Evolutionary conservation across 2,888 invertebrate genomes (phyloP), one percentile per base, ranked within the genome.

Genomic region (Caenorhabditis imperialis): DNA sequence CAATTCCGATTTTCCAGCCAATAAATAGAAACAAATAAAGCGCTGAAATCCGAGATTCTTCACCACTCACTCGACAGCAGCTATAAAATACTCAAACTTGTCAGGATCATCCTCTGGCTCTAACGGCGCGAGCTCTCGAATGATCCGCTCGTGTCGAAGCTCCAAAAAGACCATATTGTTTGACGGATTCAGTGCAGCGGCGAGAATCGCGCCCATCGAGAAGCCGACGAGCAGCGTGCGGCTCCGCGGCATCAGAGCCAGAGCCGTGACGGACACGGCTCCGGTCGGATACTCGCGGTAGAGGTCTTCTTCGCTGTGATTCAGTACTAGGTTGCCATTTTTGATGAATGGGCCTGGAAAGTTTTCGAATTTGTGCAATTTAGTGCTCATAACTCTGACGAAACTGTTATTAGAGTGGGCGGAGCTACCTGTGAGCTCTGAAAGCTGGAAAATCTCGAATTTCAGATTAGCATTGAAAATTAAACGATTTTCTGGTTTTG

Each of bases 31-130:
- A n/a, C n/a, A n/a, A 16, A 44, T 12, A 18, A 44, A 44, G 16
- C 5, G 2, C n/a, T n/a, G n/a, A n/a, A n/a, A n/a, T n/a, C n/a
- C n/a, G n/a, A n/a, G n/a, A n/a, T n/a, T n/a, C n/a, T n/a, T n/a
- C n/a, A n/a, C n/a, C 27, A 53, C 45, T 58, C 22, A 73, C 65
- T 75, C 74, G 3, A 58, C 57, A 16, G 62, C 58, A 1, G 58
- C 47, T 30, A 75, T 63, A n/a, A 75, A 75, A 42, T 69, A 75
- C 38, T 75, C 75, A 27, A 55, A 65, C 18, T 65, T 75, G 27
- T 75, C 75, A 3, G 75, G 75, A 60, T 75, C 75, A 33, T 75
- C 75, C 22, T 75, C 70, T 20, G 75, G 75, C 30, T 75, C 75
- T 20, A 71, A 22, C 20, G 75, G 70, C 1, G 65, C 70, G 14